Percentiles rank a stretch among this genome's conserved stretches.
Conservation (phyloP, 2,797 vertebrate species). For the Otus scops region DNA sequence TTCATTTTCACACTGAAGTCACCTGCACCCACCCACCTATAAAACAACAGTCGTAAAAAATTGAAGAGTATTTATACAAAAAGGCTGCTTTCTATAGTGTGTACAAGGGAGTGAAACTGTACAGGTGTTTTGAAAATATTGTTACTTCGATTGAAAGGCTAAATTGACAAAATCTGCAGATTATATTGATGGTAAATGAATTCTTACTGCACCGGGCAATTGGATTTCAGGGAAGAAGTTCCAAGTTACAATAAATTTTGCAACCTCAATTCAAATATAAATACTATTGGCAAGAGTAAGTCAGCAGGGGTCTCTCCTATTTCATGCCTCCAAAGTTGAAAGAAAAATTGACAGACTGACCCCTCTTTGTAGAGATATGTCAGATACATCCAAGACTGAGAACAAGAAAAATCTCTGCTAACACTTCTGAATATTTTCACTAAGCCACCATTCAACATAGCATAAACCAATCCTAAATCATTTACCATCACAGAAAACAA, state of each 20-base stretch:
- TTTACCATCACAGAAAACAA: not conserved
- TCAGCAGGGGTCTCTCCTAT: not conserved
- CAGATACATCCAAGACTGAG: not conserved
- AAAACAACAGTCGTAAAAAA: not conserved
- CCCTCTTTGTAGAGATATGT: not conserved
- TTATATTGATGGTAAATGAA: not conserved
- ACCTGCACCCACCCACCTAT: not conserved
- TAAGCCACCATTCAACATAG: not conserved
- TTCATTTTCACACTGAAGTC: not conserved
- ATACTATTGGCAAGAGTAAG: not conserved
- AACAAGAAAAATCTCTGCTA: not conserved
- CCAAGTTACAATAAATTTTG: not conserved
- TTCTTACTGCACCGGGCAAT: not conserved
- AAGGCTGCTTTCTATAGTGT: not conserved
- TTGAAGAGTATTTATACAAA: not conserved
- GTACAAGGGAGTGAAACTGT: not conserved
- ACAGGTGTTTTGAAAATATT: fast-evolving
- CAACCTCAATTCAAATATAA: not conserved
- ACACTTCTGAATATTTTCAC: not conserved
- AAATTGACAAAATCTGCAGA: not conserved
- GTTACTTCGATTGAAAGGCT: not conserved
- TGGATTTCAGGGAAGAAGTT: not conserved
- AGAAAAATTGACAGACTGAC: not conserved
- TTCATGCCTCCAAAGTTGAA: not conserved
- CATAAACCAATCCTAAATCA: not conserved